phyloP scores from a whole-genome alignment of 2,797 vertebrate genomes.

The Pogonophryne albipinna region DNA sequence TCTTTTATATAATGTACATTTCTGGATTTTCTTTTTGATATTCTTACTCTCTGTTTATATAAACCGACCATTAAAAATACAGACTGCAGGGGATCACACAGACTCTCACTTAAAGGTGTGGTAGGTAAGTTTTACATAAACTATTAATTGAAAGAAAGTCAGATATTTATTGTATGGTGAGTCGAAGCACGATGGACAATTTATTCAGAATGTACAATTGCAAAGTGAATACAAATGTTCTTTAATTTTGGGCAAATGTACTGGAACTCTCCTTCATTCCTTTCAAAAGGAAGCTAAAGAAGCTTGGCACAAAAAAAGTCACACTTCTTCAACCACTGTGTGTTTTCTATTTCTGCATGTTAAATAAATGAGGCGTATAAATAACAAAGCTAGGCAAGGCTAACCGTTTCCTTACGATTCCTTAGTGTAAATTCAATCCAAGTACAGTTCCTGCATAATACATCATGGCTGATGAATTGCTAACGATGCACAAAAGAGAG shows the following conservation, averaged over 20 bases:
- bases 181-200: background rate
- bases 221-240: background rate
- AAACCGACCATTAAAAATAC: no score
- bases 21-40: no score
- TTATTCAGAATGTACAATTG: background rate
- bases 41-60: no score
- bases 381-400: background rate
- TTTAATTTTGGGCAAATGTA: background rate
- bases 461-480: constrained; percentile 8
- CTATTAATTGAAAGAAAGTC: background rate
- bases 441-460: background rate
- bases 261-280: background rate
- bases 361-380: background rate
- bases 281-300: no score
- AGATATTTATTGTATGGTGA: background rate
- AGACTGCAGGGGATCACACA: no score
- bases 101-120: no score
- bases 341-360: background rate
- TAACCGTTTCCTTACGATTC: background rate
- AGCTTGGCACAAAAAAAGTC: no score
- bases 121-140: background rate
- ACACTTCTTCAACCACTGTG: no score
- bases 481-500: constrained; percentile 8
- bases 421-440: background rate
- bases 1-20: no score